Conservation (phyloP, 2,113 vertebrate genomes). For the Melanotaenia duboulayi region DNA sequence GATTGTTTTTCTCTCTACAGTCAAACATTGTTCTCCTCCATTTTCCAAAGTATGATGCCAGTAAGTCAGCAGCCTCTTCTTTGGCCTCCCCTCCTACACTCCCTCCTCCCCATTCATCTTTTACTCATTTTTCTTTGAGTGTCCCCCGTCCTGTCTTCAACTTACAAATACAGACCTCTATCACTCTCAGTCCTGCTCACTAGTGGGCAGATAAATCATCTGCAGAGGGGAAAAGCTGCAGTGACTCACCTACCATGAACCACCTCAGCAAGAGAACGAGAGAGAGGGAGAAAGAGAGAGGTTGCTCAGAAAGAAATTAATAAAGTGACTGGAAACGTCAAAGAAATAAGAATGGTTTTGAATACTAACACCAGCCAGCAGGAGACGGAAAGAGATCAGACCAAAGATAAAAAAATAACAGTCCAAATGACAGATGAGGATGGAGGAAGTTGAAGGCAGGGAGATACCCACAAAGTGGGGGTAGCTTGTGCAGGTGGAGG, state of each 20-base stretch:
- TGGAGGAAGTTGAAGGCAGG: conserved; percentile 7
- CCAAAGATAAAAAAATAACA: not conserved
- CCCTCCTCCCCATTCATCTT: conserved; percentile 30
- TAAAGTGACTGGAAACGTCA: conserved; percentile 56
- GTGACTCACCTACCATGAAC: conserved; percentile 66
- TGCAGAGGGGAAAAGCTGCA: conserved; percentile 62
- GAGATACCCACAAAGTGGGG: conserved; percentile 5
- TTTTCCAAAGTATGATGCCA: conserved; percentile 40
- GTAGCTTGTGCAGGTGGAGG: not conserved
- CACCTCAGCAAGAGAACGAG: conserved; percentile 40
- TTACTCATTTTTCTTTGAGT: conserved; percentile 34
- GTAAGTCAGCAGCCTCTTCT: conserved; percentile 40
- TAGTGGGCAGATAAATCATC: conserved; percentile 72
- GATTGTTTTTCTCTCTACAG: conserved; percentile 46
- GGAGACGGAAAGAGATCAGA: not conserved
- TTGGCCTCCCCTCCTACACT: conserved; percentile 5
- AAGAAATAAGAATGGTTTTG: conserved; percentile 43
- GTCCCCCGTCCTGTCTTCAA: not conserved
- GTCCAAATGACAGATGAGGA: conserved; percentile 16
- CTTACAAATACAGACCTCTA: conserved; percentile 27
- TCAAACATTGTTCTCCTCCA: conserved; percentile 25
- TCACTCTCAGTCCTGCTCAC: conserved; percentile 43
- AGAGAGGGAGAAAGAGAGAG: conserved; percentile 15
- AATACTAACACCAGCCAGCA: conserved; percentile 46
- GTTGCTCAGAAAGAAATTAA: conserved; percentile 43